Base-by-base conservation (phyloP, 2,797 vertebrate species). In the Sylvia borin region DNA sequence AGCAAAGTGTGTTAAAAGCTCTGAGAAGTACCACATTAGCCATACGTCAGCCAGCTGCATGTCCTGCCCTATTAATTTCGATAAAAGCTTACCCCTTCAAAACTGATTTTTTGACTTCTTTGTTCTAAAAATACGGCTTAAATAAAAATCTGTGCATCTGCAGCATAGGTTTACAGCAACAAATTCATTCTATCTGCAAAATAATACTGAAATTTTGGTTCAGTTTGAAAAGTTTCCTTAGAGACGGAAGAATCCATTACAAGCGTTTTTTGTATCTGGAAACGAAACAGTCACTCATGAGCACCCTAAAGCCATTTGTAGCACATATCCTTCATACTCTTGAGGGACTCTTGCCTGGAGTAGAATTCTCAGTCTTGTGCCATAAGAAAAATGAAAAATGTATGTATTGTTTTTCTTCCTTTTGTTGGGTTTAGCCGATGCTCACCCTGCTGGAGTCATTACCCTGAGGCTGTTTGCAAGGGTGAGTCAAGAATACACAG, bases 1-100 rank as follows among this genome's bases (percentile, higher is more conserved):
- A 97, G 87, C 68, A 92, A 96, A 95, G 95, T 89, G 78, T 95
- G 87, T 81, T 94, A 88, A 94, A 93, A 94, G 78, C 96, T 60
- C 76, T 38, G 81, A 71, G 64, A 95, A 95, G 87, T 42, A 78
- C 75, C 81, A 80, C 68, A 89, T 96, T 93, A 97, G 51, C 89
- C 11, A 38, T 19, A 90, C 90, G 50, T 96, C 91, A 94, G 55
- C 73, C 89, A 95, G 93, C 91, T 94, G 89, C 72, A 36, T 66
- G 82, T 34, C 29, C 87, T 92, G 92, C 82, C 64, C 50, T 89
- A 43, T 93, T 89, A 75, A 88, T 95, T 90, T 91, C 43, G 6
- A 51, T 83, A 77, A 90, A 81, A 93, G 65, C 86, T 90, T 80
- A 55, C 29, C 65, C 65, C 53, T 91, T 85, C 61, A 83, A 58